Evolutionary conservation across 2,113 vertebrate genomes (phyloP), one percentile per base, ranked within the genome.

Genomic region (Syngnathus scovelli): DNA sequence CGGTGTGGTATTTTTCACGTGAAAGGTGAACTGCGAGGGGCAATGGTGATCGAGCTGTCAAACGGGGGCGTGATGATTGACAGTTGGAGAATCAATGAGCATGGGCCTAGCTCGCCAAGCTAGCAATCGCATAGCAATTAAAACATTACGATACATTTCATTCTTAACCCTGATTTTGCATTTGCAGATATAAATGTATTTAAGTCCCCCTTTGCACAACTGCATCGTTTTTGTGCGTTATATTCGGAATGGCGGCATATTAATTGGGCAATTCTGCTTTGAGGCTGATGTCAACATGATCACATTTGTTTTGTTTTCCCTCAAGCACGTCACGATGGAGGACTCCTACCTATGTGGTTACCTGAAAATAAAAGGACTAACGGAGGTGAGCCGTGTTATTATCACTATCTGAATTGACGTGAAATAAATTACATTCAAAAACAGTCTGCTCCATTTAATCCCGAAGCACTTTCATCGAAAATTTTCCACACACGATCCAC

Each of bases 351-450:
- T 99, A 76, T 99, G 97, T 77, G 97, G 97, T 73, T 99, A 99
- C 87, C 92, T 99, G 90, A 99, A 99, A 90, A 99, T 99, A 83
- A 99, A 99, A 92, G 97, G 97, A 78, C 93, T 99, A 86, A 99
- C 96, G 6, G 97, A 99, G 94, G 97, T 99, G 89, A 94, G 93
- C 44, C 52, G 21, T 27, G 16, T 39, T 7, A 37, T 62, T 69
- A 4, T 12, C 38, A 43, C 37, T 61, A 61, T n/a, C 10, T 10
- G 1, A 9, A 12, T 23, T 27, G n/a, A 55, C 11, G 21, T 27
- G 27, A 55, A 55, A 11, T 11, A 5, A 21, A 55, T 55, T 13
- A 5, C 52, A 55, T 55, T 27, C 7, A 21, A 23, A 9, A 27
- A 27, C 9, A 55, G 11, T 27, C 11, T 55, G 5, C 11, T 13